Evolutionary conservation across 2,797 vertebrate genomes (phyloP).

Genomic region (Onychomys arenicola): DNA sequence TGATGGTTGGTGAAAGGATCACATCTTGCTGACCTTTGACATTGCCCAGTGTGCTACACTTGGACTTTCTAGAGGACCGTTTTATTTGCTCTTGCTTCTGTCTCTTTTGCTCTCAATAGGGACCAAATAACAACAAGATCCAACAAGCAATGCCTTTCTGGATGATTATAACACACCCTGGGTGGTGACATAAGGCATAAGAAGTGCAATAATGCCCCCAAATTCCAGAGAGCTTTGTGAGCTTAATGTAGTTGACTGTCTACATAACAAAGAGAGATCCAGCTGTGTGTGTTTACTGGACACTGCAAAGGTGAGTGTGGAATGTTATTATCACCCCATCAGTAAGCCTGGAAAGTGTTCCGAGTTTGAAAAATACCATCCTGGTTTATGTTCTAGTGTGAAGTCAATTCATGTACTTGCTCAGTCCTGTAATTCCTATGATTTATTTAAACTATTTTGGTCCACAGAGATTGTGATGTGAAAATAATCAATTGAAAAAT

Average conservation of each 20-base stretch:
- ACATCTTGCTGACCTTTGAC: neutral
- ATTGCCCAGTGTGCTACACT: neutral
- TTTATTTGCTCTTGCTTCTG: neutral
- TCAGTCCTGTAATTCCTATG: slow-evolving; percentile 46
- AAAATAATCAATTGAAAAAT: slow-evolving; percentile 68
- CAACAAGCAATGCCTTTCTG: slow-evolving; percentile 75
- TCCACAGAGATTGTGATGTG: slow-evolving; percentile 7
- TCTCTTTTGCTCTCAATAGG: slow-evolving; percentile 62
- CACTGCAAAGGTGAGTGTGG: slow-evolving; percentile 53
- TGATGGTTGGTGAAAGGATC: neutral
- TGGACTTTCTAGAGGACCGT: slow-evolving; percentile 19
- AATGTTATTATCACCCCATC: slow-evolving; percentile 66
- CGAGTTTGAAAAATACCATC: slow-evolving; percentile 67
- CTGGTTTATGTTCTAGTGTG: slow-evolving; percentile 60
- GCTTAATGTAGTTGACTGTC: slow-evolving; percentile 71
- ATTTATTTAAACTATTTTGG: slow-evolving; percentile 53
- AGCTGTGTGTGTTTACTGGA: slow-evolving; percentile 55
- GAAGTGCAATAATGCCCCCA: slow-evolving; percentile 80
- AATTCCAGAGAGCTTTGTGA: slow-evolving; percentile 71
- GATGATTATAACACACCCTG: slow-evolving; percentile 81
- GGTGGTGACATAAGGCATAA: slow-evolving; percentile 74
- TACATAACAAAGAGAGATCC: slow-evolving; percentile 67
- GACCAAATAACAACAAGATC: slow-evolving; percentile 78
- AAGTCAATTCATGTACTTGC: slow-evolving; percentile 50
- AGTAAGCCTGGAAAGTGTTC: slow-evolving; percentile 2